Conservation (phyloP, 2,888 invertebrate species). For the Ophion obscuratus region DNA sequence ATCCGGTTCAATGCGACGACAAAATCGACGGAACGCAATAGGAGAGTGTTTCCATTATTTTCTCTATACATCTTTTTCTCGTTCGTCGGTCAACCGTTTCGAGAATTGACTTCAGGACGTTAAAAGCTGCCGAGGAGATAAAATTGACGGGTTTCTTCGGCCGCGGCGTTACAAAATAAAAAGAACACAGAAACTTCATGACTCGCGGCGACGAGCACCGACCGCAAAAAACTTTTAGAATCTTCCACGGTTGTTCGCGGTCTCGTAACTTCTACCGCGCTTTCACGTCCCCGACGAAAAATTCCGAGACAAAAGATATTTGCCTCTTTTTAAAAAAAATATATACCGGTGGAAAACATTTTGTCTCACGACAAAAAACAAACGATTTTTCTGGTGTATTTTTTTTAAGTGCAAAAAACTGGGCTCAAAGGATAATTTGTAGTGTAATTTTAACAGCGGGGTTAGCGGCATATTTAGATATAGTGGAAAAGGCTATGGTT, state of each 20-base stretch:
- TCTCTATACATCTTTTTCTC: neutral
- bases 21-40: slow-evolving; percentile 4
- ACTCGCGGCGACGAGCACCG: slow-evolving; percentile 59
- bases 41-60: neutral
- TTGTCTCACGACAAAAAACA: neutral
- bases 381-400: neutral
- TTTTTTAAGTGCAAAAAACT: too few relatives aligned
- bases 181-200: slow-evolving; percentile 41
- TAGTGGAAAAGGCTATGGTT: too few relatives aligned
- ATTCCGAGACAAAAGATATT: neutral
- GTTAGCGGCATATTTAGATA: too few relatives aligned
- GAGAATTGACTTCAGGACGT: slow-evolving; percentile 33
- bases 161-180: slow-evolving; percentile 48
- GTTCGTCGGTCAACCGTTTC: slow-evolving; percentile 46
- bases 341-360: too few relatives aligned
- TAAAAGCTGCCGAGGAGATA: slow-evolving; percentile 50
- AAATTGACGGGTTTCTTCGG: slow-evolving; percentile 43
- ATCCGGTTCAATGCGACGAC: neutral
- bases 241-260: slow-evolving; percentile 65
- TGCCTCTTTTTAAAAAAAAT: neutral
- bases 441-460: too few relatives aligned
- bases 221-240: slow-evolving; percentile 66
- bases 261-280: slow-evolving; percentile 61
- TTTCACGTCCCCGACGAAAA: slow-evolving; percentile 32
- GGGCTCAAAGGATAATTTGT: too few relatives aligned